Evolutionary conservation across 2,888 invertebrate genomes (phyloP), one percentile per base, ranked within the genome.

Genomic region (Odontocerum albicorne): DNA sequence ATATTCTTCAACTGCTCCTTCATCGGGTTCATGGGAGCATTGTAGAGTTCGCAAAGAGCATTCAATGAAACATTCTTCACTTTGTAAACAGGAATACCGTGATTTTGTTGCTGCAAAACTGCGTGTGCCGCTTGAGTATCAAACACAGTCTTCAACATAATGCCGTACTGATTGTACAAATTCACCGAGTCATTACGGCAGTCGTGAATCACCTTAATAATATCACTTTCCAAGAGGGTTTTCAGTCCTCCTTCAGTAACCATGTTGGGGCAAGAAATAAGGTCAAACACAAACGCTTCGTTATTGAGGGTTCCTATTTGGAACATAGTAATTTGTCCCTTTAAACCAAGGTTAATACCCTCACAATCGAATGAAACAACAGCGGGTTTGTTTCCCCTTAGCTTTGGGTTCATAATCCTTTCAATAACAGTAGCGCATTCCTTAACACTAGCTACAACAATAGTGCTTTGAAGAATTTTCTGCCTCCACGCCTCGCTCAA

Each of bases 71-170:
- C 86, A 70, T 92, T 92, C 74, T 96, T 95, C 47, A 94, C 92
- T 78, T 96, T 96, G 69, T 95, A 92, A 45, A 96, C 92, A 27
- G 96, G 94, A 65, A 92, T 89, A 58, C 88, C 87, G 57, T 88
- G 90, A 65, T 92, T 90, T 74, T 95, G 95, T 67, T 87, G 88
- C 67, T 95, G 92, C 43, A 96, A 74, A 8, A 96, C 89, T 49
- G 95, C 91, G 72, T 96, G 93, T 35, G 95, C 96, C 31, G 90
- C 89, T 81, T 92, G 95, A 27, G 95, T 95, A 70, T 96, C 95
- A 70, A 96, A 95, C 45, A 96, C 91, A 72, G 88, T 90, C 61
- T 82, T 82, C 65, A 95, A 73, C 49, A 86, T 83, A 62, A 95
- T 90, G 63, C 88, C 88, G 77, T 88, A 94, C 68, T 95, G 94